Evolutionary conservation across 2,797 vertebrate species (phyloP), one percentile per base, ranked within the genome.

Genomic region (Hafferia zeledoni): DNA sequence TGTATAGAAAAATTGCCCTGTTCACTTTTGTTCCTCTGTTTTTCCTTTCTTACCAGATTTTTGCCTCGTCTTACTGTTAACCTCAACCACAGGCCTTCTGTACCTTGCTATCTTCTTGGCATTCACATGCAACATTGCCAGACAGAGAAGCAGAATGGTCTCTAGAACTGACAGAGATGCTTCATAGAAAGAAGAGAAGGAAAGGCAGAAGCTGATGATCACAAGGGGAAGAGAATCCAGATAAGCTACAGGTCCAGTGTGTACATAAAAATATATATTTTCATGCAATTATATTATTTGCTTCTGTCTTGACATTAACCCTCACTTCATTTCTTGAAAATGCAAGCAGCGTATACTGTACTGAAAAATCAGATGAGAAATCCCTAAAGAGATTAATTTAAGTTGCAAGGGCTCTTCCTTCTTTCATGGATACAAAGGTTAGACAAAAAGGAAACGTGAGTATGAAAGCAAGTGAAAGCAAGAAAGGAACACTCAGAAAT

Each of bases 401-500:
- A 24, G 27, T 7, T 43, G 82, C 70, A 79, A 37, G 39, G 65
- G 12, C 37, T 82, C 33, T 22, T 37, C 13, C 13, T 84, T 82
- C 55, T 84, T 85, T 81, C 91, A 70, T 79, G 72, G 96, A 93
- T 65, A 80, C 33, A 70, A 86, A 39, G 67, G n/a, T 56, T 65
- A 47, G 83, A 44, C 68, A 91, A 47, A 92, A 90, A 95, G 80
- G 92, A 97, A 98, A 72, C 70, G 61, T 79, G 31, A 56, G 53
- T 31, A 50, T 1, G 5, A 43, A 17, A 77, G 37, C 59, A 69
- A 63, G 52, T 68, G 91, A 97, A 96, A 92, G 82, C 47, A 4
- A 88, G 64, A 72, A 94, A 94, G 55, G 11, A 84, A 82, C 83
- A 85, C 94, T 90, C 93, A 92, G 94, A 96, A 97, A 77, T 91